Conservation (phyloP, 2,888 invertebrate species). For the Hypena proboscidalis region DNA sequence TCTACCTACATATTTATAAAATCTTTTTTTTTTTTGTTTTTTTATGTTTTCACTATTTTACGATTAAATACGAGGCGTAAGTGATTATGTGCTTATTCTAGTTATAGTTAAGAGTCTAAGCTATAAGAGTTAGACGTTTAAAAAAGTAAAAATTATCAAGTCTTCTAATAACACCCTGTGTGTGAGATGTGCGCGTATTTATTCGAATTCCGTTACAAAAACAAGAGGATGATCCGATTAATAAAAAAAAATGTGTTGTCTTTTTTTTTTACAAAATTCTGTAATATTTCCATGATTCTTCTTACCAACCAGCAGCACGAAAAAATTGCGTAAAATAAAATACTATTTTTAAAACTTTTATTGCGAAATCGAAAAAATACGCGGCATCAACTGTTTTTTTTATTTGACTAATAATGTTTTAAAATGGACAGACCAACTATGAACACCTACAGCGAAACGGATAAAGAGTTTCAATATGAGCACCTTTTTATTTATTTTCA, state of each 20-base stretch:
- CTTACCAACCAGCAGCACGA: too few species aligned
- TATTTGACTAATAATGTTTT: conserved; percentile 37
- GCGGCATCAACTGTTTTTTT: conserved; percentile 29
- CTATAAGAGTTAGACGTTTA: conserved; percentile 4
- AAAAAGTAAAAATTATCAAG: conserved; percentile 31
- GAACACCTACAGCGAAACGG: conserved; percentile 7
- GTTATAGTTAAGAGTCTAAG: too few species aligned
- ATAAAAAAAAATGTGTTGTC: too few species aligned
- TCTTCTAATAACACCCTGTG: conserved; percentile 47
- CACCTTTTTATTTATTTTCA: conserved; percentile 12
- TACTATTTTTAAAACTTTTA: conserved; percentile 1
- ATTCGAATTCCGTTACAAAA: conserved; percentile 25
- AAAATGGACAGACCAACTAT: conserved; percentile 35
- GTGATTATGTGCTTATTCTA: conserved; percentile 26
- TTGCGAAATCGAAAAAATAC: conserved; percentile 29
- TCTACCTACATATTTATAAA: neutral
- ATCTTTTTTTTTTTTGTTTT: conserved; percentile 10
- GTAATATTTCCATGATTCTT: too few species aligned
- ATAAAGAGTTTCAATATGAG: conserved; percentile 6
- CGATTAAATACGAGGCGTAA: conserved; percentile 26
- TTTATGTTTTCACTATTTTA: conserved; percentile 20
- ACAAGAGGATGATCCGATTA: neutral
- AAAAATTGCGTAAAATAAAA: conserved; percentile 1
- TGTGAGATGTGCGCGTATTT: conserved; percentile 12
- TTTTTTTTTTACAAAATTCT: too few species aligned